Evolutionary conservation across 2,888 invertebrate genomes (phyloP), one percentile per base, ranked within the genome.

Genomic region (Apotomis capreana): DNA sequence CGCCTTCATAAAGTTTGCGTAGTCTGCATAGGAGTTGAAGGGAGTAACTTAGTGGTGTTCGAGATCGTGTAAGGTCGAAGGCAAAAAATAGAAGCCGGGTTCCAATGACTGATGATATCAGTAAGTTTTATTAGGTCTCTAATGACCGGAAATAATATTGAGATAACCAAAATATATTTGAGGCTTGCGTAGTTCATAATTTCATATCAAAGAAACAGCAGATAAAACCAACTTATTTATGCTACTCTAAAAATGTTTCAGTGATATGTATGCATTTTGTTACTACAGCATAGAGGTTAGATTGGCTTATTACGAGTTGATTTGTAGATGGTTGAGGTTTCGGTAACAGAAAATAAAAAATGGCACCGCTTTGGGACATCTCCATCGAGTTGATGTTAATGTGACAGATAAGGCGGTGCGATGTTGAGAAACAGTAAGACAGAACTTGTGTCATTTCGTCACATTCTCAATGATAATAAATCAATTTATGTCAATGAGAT

Each of bases 401-500:
- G 78, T 79, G 75, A 76, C 77, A 81, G 90, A 91, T 91, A 91
- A 90, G 80, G 79, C 79, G 78, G 79, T 79, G 79, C 81, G 80
- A 87, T 87, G 86, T 72, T 72, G 68, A 68, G 72, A 72, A 68
- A 72, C 72, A 68, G 59, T 68, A 68, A 72, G 68, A 68, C 61
- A 68, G 55, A 58, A 79, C 85, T 85, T 82, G 82, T 81, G 79
- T 80, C 79, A 82, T 89, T 86, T 87, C 88, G 85, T 88, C 87
- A 89, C 85, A 83, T 84, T 81, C 83, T 81, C 77, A 77, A 83
- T 79, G 88, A 89, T 90, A 89, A 89, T 87, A 88, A 90, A 88
- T 90, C 90, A 91, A 92, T 91, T 91, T 91, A 84, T 90, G 90
- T 91, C 91, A 91, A 83, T 78, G 77, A 80, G 82, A 85, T 83